Base-by-base conservation (phyloP, 53 echinoderm and acorn worm genomes). In the Luidia sarsii region DNA sequence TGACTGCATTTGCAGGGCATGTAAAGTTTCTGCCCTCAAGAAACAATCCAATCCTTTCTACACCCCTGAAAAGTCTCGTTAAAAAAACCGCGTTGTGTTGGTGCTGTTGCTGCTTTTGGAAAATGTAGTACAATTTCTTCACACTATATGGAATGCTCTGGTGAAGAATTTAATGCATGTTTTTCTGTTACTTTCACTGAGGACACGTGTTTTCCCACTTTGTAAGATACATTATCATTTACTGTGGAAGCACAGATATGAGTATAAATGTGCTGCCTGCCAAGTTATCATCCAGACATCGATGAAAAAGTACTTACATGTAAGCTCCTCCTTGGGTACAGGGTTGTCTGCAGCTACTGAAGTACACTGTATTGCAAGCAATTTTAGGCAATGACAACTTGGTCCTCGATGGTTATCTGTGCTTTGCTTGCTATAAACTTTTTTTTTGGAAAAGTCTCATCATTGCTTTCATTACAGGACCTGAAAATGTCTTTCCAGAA, bases 141-240 rank as follows among this genome's bases (percentile, higher is more conserved):
- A 4, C 70, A 52, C 20, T 34, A 70, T 32, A 52, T 70, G 70
- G 70, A 70, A 33, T 70, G 70, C 34, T 10, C 52, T 50, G 50
- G 33, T 18, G 51, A 70, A 51, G 30, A n/a, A 50, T 50, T 70
- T 14, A 70, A 19, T 70, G 16, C 35, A 30, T 70, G 70, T 33
- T 70, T 70, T 50, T 33, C 70, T 35, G 70, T 68, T 14, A 22
- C 48, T 1, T 48, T 23, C 31, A 48, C 45, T 45, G 22, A 23
- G 48, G 30, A 25, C 46, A 49, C n/a, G 46, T 27, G 48, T 46
- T 48, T 68, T 68, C 18, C 68, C 51, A 50, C 52, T 70, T 5
- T 70, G 53, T 51, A 70, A 70, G 33, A n/a, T 28, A 34, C 70
- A 70, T 51, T 70, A 70, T 28, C 50, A 53, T 70, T 18, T 70